Conservation (phyloP, 2,797 vertebrate species). For the Micromesistius poutassou region DNA sequence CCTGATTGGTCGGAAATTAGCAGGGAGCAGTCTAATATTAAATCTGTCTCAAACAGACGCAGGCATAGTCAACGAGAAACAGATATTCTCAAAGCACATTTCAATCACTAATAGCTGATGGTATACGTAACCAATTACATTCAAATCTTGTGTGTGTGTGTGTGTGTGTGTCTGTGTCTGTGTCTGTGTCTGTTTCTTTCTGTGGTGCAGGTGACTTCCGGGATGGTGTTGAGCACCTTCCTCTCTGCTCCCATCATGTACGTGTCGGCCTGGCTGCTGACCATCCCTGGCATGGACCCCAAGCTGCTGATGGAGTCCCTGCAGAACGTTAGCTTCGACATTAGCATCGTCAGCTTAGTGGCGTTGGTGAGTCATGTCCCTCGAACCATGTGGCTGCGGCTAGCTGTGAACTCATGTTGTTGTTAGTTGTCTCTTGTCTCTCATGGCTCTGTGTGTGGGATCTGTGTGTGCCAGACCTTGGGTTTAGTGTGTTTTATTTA, state of each 20-base stretch:
- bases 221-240: constrained; percentile 97
- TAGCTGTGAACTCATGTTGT: neutral
- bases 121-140: no score
- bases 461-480: neutral
- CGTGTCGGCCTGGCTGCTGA: constrained; percentile 92
- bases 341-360: constrained; percentile 89
- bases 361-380: constrained; percentile 81
- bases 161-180: no score
- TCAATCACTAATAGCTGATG: no score
- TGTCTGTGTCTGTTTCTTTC: neutral
- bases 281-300: constrained; percentile 87
- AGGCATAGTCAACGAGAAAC: no score
- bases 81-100: no score
- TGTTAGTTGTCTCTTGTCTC: neutral
- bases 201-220: constrained; percentile 84
- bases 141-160: no score
- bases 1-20: no score
- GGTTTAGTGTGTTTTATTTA: constrained; percentile 3
- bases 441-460: neutral
- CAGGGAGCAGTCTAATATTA: no score
- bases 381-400: neutral
- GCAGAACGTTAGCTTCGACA: constrained; percentile 89
- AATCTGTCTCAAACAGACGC: no score
- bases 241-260: constrained; percentile 98
- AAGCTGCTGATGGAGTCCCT: constrained; percentile 80